These are phyloP conservation scores for Operophtera brumata DNA, from an alignment of 2,888 invertebrate species.

Conservation along the genomic window DNA sequence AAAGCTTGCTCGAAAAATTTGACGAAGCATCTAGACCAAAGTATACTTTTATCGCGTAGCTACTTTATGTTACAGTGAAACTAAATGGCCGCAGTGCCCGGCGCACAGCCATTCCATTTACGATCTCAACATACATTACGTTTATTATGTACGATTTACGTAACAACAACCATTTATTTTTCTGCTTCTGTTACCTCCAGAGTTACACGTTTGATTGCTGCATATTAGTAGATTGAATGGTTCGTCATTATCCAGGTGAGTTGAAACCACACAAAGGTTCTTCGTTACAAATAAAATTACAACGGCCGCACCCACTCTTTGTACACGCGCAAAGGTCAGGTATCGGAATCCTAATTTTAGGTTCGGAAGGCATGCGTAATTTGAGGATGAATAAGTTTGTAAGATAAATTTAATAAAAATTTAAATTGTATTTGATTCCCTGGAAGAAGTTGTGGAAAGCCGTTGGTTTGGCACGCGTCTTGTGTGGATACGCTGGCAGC, in stretches of 20 bases:
- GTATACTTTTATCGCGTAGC: constrained; percentile 24
- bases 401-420: not conserved
- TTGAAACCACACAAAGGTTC: not conserved
- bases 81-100: constrained; percentile 29
- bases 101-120: constrained; percentile 38
- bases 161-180: constrained; percentile 44
- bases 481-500: no score
- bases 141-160: constrained; percentile 45
- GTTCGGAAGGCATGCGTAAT: not conserved
- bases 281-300: no score
- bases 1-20: constrained; percentile 9
- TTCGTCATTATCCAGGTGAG: not conserved
- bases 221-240: constrained; percentile 15
- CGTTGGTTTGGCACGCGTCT: no score
- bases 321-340: no score
- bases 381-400: not conserved
- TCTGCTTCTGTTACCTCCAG: constrained; percentile 24
- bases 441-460: no score
- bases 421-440: no score
- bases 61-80: constrained; percentile 31
- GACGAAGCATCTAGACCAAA: constrained; percentile 2
- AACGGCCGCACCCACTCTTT: no score
- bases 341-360: no score
- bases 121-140: constrained; percentile 41
- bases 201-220: constrained; percentile 19